Evolutionary conservation across 2,113 vertebrate genomes (phyloP).

Genomic region (Delphinapterus leucas): DNA sequence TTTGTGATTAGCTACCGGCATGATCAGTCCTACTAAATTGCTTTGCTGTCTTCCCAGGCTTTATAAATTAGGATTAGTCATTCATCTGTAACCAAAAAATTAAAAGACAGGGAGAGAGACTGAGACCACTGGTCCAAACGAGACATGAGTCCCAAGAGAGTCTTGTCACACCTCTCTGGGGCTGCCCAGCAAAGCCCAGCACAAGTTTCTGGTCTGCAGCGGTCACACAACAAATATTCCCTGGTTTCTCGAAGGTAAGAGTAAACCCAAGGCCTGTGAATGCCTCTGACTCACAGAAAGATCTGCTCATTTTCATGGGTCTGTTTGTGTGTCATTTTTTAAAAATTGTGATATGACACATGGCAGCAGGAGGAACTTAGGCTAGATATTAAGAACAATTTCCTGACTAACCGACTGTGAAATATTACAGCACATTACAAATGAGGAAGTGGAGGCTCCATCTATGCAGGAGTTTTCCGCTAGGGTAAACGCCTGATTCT

Average conservation of each 20-base stretch:
- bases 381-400: constrained; percentile 39
- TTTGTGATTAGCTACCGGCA: neutral
- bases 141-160: neutral
- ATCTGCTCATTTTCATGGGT: constrained; percentile 43
- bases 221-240: neutral
- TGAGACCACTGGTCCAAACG: neutral
- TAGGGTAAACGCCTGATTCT: neutral
- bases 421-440: constrained; percentile 37
- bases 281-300: constrained; percentile 61
- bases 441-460: constrained; percentile 39
- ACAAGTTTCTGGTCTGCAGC: neutral
- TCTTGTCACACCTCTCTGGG: neutral
- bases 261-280: neutral
- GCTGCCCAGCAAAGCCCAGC: neutral
- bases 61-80: neutral
- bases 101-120: neutral
- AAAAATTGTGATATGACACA: constrained; percentile 19
- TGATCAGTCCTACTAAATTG: neutral
- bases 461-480: neutral
- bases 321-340: constrained; percentile 31
- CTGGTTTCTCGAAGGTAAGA: neutral
- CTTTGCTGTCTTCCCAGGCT: neutral
- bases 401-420: constrained; percentile 35
- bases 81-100: neutral
- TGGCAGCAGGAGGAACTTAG: constrained; percentile 28